phyloP scores from a whole-genome alignment of 2,888 invertebrate species.

The Monochamus alternatus region DNA sequence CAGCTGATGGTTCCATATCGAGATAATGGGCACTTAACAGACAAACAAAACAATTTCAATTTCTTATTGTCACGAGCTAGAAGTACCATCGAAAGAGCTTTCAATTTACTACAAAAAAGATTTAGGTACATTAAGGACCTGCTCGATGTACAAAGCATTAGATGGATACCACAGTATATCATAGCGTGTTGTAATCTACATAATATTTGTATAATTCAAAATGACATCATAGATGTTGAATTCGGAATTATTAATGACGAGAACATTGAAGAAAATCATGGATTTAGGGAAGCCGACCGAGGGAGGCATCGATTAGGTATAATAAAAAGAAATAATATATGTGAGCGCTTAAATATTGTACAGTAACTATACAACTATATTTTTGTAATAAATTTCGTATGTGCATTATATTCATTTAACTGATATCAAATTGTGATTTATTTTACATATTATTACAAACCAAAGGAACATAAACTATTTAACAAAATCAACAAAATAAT shows the following conservation, averaged over 20 bases:
- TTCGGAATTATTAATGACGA: neutral
- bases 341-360: slow-evolving; percentile 1
- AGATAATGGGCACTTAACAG: slow-evolving; percentile 24
- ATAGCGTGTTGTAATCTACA: slow-evolving; percentile 29
- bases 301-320: neutral
- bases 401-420: neutral
- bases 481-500: neutral
- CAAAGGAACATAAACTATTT: neutral
- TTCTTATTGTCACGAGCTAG: slow-evolving; percentile 8
- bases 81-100: slow-evolving; percentile 26
- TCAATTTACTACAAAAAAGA: slow-evolving; percentile 31
- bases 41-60: slow-evolving; percentile 18
- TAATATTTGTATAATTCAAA: slow-evolving; percentile 14
- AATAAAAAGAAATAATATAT: slow-evolving; percentile 8
- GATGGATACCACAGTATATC: slow-evolving; percentile 32
- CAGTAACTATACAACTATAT: neutral
- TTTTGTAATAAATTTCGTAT: neutral
- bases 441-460: neutral
- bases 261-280: neutral
- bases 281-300: slow-evolving; percentile 2
- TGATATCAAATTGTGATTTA: neutral
- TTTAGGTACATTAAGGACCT: slow-evolving; percentile 33
- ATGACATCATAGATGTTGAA: slow-evolving; percentile 12
- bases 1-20: slow-evolving; percentile 25
- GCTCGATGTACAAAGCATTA: slow-evolving; percentile 23